These are phyloP conservation scores for Odontocerum albicorne DNA, from an alignment of 2,888 invertebrate genomes.

Conservation along the genomic window DNA sequence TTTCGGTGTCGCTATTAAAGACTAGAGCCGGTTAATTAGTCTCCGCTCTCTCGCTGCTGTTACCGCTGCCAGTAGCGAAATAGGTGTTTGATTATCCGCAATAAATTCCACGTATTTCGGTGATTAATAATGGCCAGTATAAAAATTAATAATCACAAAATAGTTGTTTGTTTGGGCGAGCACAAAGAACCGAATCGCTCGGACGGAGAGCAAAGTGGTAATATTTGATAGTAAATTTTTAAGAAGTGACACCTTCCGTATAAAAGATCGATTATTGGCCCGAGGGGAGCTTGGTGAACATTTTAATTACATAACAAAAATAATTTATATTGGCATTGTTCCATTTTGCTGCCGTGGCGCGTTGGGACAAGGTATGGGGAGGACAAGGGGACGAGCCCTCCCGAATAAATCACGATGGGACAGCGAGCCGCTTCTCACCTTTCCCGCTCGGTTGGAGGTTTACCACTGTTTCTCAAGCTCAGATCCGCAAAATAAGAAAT, in stretches of 20 bases:
- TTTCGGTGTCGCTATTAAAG: too few relatives aligned
- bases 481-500: too few relatives aligned
- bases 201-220: neutral
- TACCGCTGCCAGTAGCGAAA: neutral
- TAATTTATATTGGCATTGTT: conserved; percentile 26
- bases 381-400: neutral
- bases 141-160: neutral
- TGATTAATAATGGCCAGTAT: neutral
- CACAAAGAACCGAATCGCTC: too few relatives aligned
- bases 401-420: conserved; percentile 28
- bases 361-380: neutral
- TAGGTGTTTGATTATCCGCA: neutral
- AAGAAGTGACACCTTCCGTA: conserved; percentile 18
- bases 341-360: neutral
- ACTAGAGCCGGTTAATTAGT: neutral
- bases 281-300: conserved; percentile 15
- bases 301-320: conserved; percentile 25
- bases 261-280: conserved; percentile 18
- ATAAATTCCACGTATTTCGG: neutral
- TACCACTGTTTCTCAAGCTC: too few relatives aligned
- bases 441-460: neutral
- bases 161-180: neutral
- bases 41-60: too few relatives aligned
- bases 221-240: conserved; percentile 1
- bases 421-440: conserved; percentile 8